phyloP scores from a whole-genome alignment of 53 echinoderm and acorn worm genomes.

The Zoroaster sp. region DNA sequence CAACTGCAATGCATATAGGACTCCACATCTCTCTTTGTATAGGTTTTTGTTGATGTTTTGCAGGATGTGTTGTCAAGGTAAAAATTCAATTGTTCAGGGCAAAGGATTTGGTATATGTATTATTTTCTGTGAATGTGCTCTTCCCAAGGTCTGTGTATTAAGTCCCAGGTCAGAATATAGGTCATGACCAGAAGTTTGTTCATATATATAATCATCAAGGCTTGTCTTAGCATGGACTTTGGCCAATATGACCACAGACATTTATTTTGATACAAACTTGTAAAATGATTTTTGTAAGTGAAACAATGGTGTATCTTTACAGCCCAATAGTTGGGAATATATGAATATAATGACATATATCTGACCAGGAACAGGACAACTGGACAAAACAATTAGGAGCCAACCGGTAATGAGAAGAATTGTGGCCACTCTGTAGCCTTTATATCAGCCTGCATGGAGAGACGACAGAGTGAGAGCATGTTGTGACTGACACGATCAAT shows the following conservation, averaged over 20 bases:
- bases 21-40: background rate
- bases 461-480: slow-evolving; percentile 37
- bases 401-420: slow-evolving; percentile 28
- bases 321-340: too few relatives aligned
- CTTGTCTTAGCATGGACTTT: too few relatives aligned
- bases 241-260: too few relatives aligned
- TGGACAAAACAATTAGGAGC: background rate
- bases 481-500: slow-evolving; percentile 16
- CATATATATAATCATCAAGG: too few relatives aligned
- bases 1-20: background rate
- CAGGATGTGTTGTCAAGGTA: background rate
- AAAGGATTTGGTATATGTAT: background rate
- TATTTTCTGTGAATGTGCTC: background rate
- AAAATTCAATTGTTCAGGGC: too few relatives aligned
- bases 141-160: background rate
- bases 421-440: slow-evolving; percentile 37
- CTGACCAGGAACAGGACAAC: background rate
- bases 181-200: too few relatives aligned
- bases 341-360: background rate
- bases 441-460: slow-evolving; percentile 51
- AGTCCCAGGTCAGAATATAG: background rate
- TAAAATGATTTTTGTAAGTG: too few relatives aligned
- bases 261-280: too few relatives aligned
- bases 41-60: background rate
- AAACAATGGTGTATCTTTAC: too few relatives aligned